Percentiles rank a stretch among this genome's conserved stretches.
Conservation (phyloP, 92 coral and sea anemone genomes). For the Actinernus sp. region DNA sequence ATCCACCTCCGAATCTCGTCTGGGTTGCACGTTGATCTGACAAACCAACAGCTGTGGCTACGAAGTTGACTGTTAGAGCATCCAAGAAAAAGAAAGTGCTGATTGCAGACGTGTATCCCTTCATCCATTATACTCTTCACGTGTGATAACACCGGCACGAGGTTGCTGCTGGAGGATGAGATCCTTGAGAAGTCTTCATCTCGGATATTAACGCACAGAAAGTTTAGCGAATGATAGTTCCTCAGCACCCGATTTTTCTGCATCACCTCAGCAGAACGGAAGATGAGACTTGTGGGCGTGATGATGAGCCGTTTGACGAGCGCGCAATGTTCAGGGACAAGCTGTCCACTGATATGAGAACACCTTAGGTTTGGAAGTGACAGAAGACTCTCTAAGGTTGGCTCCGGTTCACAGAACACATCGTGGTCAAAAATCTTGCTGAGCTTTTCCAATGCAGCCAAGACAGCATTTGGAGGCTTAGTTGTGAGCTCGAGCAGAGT, state of each 20-base stretch:
- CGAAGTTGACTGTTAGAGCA: slow-evolving; percentile 98
- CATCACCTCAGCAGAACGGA: slow-evolving; percentile 89
- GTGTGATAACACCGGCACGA: slow-evolving; percentile 31
- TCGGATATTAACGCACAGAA: slow-evolving; percentile 83
- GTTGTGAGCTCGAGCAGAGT: slow-evolving; percentile 24
- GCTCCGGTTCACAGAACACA: slow-evolving; percentile 82
- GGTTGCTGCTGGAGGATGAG: slow-evolving; percentile 66
- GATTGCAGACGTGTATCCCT: slow-evolving; percentile 73
- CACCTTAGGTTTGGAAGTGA: slow-evolving; percentile 46
- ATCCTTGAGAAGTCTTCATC: slow-evolving; percentile 96
- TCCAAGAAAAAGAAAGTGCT: slow-evolving; percentile 74
- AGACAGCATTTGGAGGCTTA: slow-evolving; percentile 42
- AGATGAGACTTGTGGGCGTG: slow-evolving; percentile 89
- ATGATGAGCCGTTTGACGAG: slow-evolving; percentile 89
- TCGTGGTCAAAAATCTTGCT: slow-evolving; percentile 50
- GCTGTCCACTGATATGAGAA: slow-evolving; percentile 39
- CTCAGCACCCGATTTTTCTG: slow-evolving; percentile 96
- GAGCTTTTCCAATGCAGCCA: slow-evolving; percentile 71
- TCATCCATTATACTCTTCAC: slow-evolving; percentile 55
- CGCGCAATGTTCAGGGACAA: slow-evolving; percentile 85
- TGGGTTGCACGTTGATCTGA: slow-evolving; percentile 73
- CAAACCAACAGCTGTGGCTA: slow-evolving; percentile 97
- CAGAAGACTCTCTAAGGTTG: slow-evolving; percentile 56
- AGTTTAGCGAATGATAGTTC: slow-evolving; percentile 69
- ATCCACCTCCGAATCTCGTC: slow-evolving; percentile 86